phyloP scores from a whole-genome alignment of 2,888 invertebrate species.

The Trissolcus japonicus region DNA sequence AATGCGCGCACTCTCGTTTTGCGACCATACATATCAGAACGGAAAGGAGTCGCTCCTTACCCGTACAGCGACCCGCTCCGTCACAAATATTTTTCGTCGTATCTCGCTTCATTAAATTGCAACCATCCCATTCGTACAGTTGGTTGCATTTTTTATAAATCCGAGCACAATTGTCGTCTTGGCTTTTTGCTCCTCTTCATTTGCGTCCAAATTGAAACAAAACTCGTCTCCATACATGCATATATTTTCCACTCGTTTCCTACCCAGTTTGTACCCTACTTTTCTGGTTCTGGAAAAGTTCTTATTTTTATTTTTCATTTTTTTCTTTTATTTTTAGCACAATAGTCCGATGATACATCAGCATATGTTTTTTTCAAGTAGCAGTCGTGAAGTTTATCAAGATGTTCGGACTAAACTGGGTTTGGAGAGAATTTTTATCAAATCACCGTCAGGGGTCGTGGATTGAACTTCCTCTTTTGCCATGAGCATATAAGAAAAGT shows the following conservation, averaged over 20 bases:
- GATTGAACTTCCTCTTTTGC: too few species aligned
- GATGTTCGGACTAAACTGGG: too few species aligned
- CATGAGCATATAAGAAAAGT: too few species aligned
- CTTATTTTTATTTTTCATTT: too few species aligned
- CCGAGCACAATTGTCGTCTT: conserved; percentile 26
- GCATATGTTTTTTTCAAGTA: too few species aligned
- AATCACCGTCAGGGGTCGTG: too few species aligned
- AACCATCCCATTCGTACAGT: conserved; percentile 43
- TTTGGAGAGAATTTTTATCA: too few species aligned
- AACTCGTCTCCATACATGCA: not conserved
- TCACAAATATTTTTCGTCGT: conserved; percentile 38
- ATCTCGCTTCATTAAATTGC: conserved; percentile 43
- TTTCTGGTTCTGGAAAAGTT: too few species aligned
- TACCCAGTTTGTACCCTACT: not conserved
- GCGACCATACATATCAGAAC: too few species aligned
- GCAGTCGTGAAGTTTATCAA: too few species aligned
- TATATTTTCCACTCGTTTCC: not conserved
- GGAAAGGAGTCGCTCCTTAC: conserved; percentile 11
- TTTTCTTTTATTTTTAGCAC: too few species aligned
- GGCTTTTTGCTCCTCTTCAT: conserved; percentile 13
- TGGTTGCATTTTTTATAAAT: conserved; percentile 50
- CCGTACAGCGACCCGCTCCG: conserved; percentile 15
- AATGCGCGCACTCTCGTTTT: conserved; percentile 8
- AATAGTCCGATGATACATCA: too few species aligned
- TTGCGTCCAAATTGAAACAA: conserved; percentile 39